Percentiles rank a stretch among this genome's conserved stretches.
phyloP scores from a whole-genome alignment of 2,797 vertebrate genomes.

The Borostomias antarcticus region DNA sequence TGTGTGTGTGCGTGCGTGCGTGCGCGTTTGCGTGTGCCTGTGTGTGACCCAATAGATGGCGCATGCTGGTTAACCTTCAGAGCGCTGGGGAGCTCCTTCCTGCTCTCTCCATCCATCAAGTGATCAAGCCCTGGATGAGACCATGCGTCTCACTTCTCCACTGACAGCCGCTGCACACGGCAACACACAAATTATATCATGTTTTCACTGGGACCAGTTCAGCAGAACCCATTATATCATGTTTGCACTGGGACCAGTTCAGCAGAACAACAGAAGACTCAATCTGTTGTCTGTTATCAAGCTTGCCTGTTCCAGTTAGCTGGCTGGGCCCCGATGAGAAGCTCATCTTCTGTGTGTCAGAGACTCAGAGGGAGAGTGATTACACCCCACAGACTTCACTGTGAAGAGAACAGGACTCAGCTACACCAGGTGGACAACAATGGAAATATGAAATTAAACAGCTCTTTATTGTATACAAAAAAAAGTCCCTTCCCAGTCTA shows the following conservation, averaged over 20 bases:
- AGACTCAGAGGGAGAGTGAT: neutral
- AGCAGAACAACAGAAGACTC: neutral
- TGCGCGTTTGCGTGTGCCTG: neutral
- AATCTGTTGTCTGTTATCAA: neutral
- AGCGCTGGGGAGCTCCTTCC: conserved; percentile 52
- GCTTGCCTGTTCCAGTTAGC: neutral
- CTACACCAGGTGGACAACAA: no score
- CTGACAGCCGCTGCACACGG: conserved; percentile 54
- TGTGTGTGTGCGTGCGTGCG: neutral
- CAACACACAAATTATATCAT: conserved; percentile 52
- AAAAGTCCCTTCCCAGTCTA: no score
- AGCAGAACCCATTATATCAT: conserved; percentile 11
- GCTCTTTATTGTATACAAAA: no score
- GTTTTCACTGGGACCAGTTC: conserved; percentile 41
- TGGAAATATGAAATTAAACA: no score
- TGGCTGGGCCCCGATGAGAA: neutral
- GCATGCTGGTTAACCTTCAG: conserved; percentile 69
- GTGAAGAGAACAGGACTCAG: no score
- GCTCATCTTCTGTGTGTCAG: no score
- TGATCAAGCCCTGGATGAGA: conserved; percentile 64
- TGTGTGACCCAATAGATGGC: conserved; percentile 32
- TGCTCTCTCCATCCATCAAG: conserved; percentile 72
- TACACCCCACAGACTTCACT: neutral
- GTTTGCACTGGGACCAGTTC: neutral
- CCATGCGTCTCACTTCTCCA: conserved; percentile 72